A percentile compares a stretch with the other conserved stretches of the same genome.
Conservation (phyloP, 2,888 invertebrate species). For the Agrochola macilenta region DNA sequence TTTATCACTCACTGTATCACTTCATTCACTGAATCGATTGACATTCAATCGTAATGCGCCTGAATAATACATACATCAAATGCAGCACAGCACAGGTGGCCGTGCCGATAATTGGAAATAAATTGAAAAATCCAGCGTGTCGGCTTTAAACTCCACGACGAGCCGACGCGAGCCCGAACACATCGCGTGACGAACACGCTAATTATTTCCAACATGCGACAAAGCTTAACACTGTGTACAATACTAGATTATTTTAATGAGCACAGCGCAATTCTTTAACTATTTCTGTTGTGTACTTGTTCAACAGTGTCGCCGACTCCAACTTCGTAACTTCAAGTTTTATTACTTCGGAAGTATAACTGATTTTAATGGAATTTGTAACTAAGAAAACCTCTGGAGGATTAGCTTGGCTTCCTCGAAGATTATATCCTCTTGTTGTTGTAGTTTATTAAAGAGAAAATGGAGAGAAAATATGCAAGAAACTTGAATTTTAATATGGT, state of each 20-base stretch:
- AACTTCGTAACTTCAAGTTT: constrained; percentile 50
- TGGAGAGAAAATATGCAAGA: constrained; percentile 36
- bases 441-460: constrained; percentile 38
- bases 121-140: constrained; percentile 53
- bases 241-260: constrained; percentile 50
- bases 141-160: constrained; percentile 8
- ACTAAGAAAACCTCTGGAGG: constrained; percentile 48
- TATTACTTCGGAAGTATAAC: constrained; percentile 59
- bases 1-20: constrained; percentile 45
- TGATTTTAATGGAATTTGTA: constrained; percentile 62
- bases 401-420: constrained; percentile 44
- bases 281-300: constrained; percentile 53
- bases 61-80: constrained; percentile 50
- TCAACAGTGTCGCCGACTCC: constrained; percentile 37
- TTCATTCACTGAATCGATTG: constrained; percentile 43
- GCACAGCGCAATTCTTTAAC: constrained; percentile 41
- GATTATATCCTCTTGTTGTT: constrained; percentile 41
- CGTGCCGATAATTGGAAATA: constrained; percentile 57
- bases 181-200: constrained; percentile 55
- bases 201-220: constrained; percentile 51
- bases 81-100: constrained; percentile 49
- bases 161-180: constrained; percentile 11
- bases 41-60: constrained; percentile 41
- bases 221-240: constrained; percentile 45
- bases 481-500: constrained; percentile 44